A percentile compares a stretch with the other conserved stretches of the same genome.
Conservation (phyloP, 2,888 invertebrate genomes). For the Calliopum simillimum region DNA sequence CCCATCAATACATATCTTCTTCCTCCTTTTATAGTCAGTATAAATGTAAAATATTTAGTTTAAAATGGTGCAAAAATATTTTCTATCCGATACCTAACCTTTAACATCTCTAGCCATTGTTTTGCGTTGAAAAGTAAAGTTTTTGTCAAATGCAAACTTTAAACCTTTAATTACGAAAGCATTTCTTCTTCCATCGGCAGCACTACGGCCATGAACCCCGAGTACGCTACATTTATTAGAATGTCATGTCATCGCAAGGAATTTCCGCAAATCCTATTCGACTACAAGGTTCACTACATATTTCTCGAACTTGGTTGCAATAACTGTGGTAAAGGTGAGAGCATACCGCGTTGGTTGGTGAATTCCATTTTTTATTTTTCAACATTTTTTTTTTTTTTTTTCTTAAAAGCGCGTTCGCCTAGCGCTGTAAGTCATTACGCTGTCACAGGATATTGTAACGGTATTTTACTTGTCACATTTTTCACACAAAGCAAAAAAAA, state of each 20-base stretch:
- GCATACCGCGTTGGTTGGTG: background rate
- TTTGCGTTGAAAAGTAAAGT: too few relatives aligned
- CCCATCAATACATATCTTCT: too few relatives aligned
- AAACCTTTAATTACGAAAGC: slow-evolving; percentile 10
- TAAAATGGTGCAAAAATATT: too few relatives aligned
- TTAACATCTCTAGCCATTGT: too few relatives aligned
- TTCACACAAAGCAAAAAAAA: slow-evolving; percentile 8
- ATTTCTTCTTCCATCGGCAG: background rate
- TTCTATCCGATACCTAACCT: background rate
- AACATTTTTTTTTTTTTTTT: background rate
- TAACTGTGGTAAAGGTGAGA: too few relatives aligned
- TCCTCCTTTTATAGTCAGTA: too few relatives aligned
- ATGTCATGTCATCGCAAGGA: slow-evolving; percentile 9
- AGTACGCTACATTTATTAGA: slow-evolving; percentile 17
- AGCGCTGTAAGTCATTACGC: slow-evolving; percentile 40
- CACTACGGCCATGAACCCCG: background rate
- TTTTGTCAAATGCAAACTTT: slow-evolving; percentile 1
- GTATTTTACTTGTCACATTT: slow-evolving; percentile 42
- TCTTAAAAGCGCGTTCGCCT: slow-evolving; percentile 2
- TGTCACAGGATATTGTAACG: slow-evolving; percentile 39
- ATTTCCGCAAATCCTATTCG: slow-evolving; percentile 8
- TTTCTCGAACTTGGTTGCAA: background rate
- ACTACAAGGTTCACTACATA: background rate
- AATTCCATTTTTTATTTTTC: background rate
- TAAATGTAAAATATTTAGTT: too few relatives aligned